Base-by-base conservation (phyloP, 2,113 vertebrate genomes). In the Rhabdornis inornatus region DNA sequence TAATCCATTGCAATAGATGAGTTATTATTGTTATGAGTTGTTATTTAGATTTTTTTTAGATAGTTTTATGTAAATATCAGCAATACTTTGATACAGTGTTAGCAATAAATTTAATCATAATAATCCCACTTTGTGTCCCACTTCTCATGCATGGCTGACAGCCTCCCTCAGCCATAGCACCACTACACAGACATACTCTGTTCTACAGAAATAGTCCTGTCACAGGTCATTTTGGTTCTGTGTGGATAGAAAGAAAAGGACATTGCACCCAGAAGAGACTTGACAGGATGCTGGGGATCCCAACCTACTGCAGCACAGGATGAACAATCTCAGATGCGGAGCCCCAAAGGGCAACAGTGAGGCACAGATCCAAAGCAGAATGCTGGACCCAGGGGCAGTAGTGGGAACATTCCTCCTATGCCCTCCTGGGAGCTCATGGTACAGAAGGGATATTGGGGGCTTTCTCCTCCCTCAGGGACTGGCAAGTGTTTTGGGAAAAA, bases 151-250 rank as follows among this genome's bases (percentile, higher is more conserved):
- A 18, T 42, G 42, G 21, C 42, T 40, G 10, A 56, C 21, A 64
- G 25, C 22, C 31, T 56, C 22, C 14, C 6, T 56, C 50, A n/a
- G 40, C 40, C 49, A 40, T 30, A 55, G 27, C 1, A 3, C 11
- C 3, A 4, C 35, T n/a, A 8, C 8, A n/a, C 10, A 18, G 8
- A 37, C 0, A 0, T 25, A 22, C 19, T 52, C 6, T 0, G 4
- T 37, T 55, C 31, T 21, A 42, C 20, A 72, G 18, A n/a, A 64
- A 19, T 9, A 15, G 11, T 15, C 9, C 24, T 15, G 3, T 30
- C 13, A 22, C 4, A 10, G 25, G 13, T 27, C 37, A 16, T 23
- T 37, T 25, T 2, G 4, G 7, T 21, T 1, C 2, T 27, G 20
- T 18, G 6, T 7, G 1, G 18, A 17, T 7, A 31, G 64, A 68